Base-by-base conservation (phyloP, 2,888 invertebrate species). In the Lochmaea capreae region DNA sequence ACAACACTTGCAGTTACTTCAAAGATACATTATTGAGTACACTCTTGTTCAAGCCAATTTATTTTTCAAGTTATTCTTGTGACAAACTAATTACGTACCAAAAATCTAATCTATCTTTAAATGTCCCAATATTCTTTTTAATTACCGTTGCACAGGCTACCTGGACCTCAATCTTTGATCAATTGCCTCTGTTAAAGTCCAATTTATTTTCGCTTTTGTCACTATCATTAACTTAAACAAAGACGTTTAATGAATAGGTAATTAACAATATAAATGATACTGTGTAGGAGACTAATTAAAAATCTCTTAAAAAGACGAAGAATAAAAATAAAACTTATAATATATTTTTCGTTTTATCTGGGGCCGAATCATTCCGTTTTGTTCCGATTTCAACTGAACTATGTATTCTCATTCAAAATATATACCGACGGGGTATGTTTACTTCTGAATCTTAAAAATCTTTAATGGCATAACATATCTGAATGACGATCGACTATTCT, bases 221-320 rank as follows among this genome's bases (percentile, higher is more conserved):
- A 18, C 59, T 61, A 39, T 39, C 59, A 61, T 9, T 4, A 8
- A 22, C 22, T 33, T 12, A 14, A 46, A 10, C 22, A 33, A 18
- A 26, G 59, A 61, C 33, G 39, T n/a, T 9, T 12, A 33, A 61
- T 12, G 26, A 26, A 11, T 12, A 33, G 22, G 11, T 61, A 22
- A 61, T 61, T 61, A 61, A 61, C 59, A 61, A 26, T 61, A 61
- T 61, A 61, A 61, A 61, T 61, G 59, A 61, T 26, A 26, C 59
- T 33, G 12, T 12, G 1, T 14, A 61, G 18, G 11, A 10, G 26
- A 61, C 33, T 33, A 18, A 61, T 61, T 61, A 61, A 33, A 18
- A 61, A 39, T 14, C 22, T 61, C 33, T 61, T 2, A 11, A 61
- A 26, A 61, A 39, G 14, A 61, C 12, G 39, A 10, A 61, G 5